Conservation (phyloP, 2,888 invertebrate species). For the Noctua fimbriata region DNA sequence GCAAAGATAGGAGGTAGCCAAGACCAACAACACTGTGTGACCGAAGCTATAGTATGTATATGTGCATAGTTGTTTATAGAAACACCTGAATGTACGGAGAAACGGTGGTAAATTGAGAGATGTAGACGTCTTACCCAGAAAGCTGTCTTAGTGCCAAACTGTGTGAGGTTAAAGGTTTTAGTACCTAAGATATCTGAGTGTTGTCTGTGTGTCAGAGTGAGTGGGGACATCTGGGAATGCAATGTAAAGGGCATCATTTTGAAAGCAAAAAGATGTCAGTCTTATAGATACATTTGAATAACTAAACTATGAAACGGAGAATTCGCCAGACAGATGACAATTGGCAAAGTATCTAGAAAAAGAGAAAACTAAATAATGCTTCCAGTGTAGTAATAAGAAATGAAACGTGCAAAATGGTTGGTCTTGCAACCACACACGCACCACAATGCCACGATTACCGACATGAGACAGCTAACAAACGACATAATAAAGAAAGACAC, state of each 20-base stretch:
- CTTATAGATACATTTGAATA: too few species aligned
- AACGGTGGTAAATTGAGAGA: background rate
- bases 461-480: background rate
- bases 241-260: background rate
- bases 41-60: background rate
- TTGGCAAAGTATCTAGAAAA: background rate
- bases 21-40: slow-evolving; percentile 26
- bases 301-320: background rate
- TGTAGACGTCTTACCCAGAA: slow-evolving; percentile 4
- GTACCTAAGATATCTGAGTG: background rate
- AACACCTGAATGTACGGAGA: background rate
- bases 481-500: background rate
- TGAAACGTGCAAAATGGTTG: background rate
- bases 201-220: background rate
- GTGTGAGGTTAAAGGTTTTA: background rate
- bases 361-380: background rate
- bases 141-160: slow-evolving; percentile 22
- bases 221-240: background rate
- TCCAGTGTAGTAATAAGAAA: background rate
- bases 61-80: background rate
- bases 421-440: background rate
- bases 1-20: slow-evolving; percentile 8
- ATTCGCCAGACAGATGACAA: background rate
- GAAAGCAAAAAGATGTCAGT: background rate
- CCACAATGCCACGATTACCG: background rate